Evolutionary conservation across 2,888 invertebrate species (phyloP), one percentile per base, ranked within the genome.

Genomic region (Drosophila anomelani): DNA sequence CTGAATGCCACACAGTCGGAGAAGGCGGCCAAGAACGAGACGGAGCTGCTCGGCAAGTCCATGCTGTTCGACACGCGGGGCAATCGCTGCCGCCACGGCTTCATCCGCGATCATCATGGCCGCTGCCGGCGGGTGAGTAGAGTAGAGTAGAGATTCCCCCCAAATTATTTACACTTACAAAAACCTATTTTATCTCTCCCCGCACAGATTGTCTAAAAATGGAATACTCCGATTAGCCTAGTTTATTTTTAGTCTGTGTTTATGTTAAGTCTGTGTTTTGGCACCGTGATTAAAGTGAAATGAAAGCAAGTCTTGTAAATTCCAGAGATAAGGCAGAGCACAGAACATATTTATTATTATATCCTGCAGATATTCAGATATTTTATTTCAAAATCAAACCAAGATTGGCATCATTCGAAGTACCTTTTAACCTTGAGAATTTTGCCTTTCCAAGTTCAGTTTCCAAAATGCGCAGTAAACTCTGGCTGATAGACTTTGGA

Each of bases 61-160:
- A 90, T 85, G 78, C 74, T 90, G 6, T 79, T 90, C n/a, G 72
- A 70, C 5, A n/a, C 76, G 4, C 63, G 61, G 4, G 54, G 76
- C 2, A 26, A 46, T 0, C 57, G 53, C 26, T 90, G 90, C 23
- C 59, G 39, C 0, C 71, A 34, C 13, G 88, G 85, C 13, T 75
- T 47, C 20, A 78, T 77, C 49, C 32, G 32, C 15, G 90, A 90
- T 78, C 88, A 90, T 64, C 84, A 77, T 41, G 81, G 89, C 29
- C 87, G 78, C 36, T 90, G 90, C 44, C 79, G 90, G 5, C 66
- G 73, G 58, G 88, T 89, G 44, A 80, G 80, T 83, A 26, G 10
- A 80, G 80, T 83, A 26, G 10, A 10, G 0, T 7, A 12, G 12
- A 13, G 12, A 3, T 15, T 23, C 7, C 32, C 17, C 4, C 1